A percentile compares a stretch with the other conserved stretches of the same genome.
Evolutionary conservation across 2,113 vertebrate genomes (phyloP).

Genomic region (Jacana jacana): DNA sequence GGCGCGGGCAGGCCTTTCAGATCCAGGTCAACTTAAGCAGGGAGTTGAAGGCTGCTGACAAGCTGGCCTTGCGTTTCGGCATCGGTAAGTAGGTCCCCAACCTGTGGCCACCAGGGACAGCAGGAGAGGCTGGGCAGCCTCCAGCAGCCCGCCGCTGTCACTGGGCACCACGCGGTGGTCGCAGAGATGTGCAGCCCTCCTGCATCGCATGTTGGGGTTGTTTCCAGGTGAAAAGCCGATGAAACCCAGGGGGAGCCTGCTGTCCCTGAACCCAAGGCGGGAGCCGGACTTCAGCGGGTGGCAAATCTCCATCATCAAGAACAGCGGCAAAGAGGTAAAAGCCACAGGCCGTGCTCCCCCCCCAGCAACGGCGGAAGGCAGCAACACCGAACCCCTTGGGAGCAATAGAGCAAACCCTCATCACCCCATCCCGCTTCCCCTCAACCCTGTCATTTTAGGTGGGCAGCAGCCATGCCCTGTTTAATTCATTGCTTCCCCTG

Average conservation of each 20-base stretch:
- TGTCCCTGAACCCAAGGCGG: background rate
- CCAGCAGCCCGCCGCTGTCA: background rate
- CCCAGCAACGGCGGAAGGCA: background rate
- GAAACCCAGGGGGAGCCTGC: background rate
- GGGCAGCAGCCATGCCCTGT: background rate
- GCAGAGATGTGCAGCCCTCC: background rate
- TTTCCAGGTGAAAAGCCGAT: slow-evolving; percentile 32
- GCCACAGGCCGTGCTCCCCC: rapidly evolving
- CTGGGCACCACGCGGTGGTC: rapidly evolving
- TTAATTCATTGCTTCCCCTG: background rate
- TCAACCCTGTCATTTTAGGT: background rate
- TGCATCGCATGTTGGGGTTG: background rate
- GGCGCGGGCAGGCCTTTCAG: slow-evolving; percentile 49
- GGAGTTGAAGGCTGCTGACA: background rate
- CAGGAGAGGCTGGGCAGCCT: rapidly evolving
- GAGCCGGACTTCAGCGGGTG: background rate
- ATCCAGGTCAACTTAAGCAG: slow-evolving; percentile 16
- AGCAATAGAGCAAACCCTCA: background rate
- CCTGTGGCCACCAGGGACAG: rapidly evolving
- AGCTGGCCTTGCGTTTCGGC: background rate
- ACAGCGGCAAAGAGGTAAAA: slow-evolving; percentile 37
- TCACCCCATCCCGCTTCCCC: background rate
- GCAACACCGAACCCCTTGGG: background rate
- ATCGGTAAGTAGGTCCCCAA: background rate
- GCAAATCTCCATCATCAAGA: background rate